Base-by-base conservation (phyloP, 2,797 vertebrate species). In the Mionectes olivaceus region DNA sequence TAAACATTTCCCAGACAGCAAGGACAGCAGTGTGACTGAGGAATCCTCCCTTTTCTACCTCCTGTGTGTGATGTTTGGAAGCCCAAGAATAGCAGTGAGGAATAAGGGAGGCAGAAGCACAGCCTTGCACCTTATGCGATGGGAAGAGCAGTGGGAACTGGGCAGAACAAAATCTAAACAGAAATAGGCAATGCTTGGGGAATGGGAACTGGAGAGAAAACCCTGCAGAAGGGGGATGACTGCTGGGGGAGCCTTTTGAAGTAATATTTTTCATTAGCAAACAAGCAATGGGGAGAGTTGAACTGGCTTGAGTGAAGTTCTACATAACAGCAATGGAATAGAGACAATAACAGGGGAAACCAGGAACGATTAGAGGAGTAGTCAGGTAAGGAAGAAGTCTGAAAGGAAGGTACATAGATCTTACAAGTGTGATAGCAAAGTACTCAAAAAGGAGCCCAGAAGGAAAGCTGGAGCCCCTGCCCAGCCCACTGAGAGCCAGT, bases 41-140 rank as follows among this genome's bases (percentile, higher is more conserved):
- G 12, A 53, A n/a, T 10, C 49, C 28, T 24, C 19, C 28, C 44
- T 55, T 24, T 7, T 17, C 59, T 11, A 23, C 13, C 69, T 43
- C 3, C 0, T 1, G 2, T 1, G 28, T 5, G 53, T 52, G 17
- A 21, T 0, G 9, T 4, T 5, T 4, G 15, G 13, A 11, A 21
- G 43, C 55, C 9, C 49, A 43, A 44, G 8, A 37, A 19, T 0
- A 2, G 32, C 43, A 49, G 25, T 49, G 33, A 67, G 18, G 25
- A 35, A n/a, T 11, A 10, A 46, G 23, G 47, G 13, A 37, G 30
- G 33, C 46, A 37, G 25, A 47, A 67, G 64, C n/a, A 35, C 9
- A 21, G n/a, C 33, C 17, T 15, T 19, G 18, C 39, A n/a, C 28
- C n/a, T 21, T 3, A 4, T 4, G 19, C 19, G 3, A 7, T 1